Percentiles rank a stretch among this genome's conserved stretches.
These are phyloP conservation scores for Phorcus lineatus DNA, from an alignment of 2,888 invertebrate species.

Conservation along the genomic window DNA sequence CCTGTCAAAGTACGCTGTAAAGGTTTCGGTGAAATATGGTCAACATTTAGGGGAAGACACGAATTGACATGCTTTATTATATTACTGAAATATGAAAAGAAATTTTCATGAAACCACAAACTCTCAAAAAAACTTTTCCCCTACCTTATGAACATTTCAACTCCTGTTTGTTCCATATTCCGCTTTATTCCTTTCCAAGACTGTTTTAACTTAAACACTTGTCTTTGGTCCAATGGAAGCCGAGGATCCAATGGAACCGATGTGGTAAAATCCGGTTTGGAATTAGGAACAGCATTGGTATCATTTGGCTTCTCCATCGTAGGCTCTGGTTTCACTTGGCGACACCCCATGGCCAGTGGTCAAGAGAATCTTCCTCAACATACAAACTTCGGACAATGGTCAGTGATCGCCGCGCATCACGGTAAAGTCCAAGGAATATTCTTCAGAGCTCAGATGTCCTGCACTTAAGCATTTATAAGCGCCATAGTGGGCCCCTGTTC, in stretches of 20 bases:
- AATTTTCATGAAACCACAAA: too few species aligned
- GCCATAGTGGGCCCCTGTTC: too few species aligned
- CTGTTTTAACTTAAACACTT: slow-evolving; percentile 58
- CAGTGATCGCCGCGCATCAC: too few species aligned
- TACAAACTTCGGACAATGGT: background rate
- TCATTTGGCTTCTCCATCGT: background rate
- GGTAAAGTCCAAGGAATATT: too few species aligned
- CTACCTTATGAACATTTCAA: slow-evolving; percentile 69
- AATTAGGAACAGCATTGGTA: background rate
- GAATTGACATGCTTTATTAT: too few species aligned
- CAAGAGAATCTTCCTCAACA: background rate
- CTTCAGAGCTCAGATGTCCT: too few species aligned
- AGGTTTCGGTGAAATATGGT: too few species aligned
- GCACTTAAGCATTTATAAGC: too few species aligned
- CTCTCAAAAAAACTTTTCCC: background rate
- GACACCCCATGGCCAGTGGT: background rate
- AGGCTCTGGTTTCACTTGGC: background rate
- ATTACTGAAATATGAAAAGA: too few species aligned
- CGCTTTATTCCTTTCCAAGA: slow-evolving; percentile 68
- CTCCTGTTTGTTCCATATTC: slow-evolving; percentile 62
- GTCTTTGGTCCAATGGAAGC: slow-evolving; percentile 41
- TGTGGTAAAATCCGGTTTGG: background rate
- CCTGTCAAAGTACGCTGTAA: too few species aligned
- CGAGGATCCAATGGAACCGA: slow-evolving; percentile 32
- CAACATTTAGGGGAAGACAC: too few species aligned